phyloP scores from a whole-genome alignment of 2,797 vertebrate genomes.

The Orientallactaga sibirica region DNA sequence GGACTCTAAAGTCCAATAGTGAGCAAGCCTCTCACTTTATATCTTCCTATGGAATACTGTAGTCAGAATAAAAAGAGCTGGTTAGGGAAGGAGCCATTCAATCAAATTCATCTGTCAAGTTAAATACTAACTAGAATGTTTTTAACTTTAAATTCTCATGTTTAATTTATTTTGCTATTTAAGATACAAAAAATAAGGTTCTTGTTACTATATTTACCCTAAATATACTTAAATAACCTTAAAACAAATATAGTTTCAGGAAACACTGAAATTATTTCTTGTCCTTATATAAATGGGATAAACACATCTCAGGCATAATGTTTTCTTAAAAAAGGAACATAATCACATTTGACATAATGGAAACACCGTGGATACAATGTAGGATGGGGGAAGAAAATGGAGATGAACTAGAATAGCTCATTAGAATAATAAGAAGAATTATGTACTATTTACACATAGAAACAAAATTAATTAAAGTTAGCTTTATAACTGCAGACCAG shows the following conservation, averaged over 20 bases:
- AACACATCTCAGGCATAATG: not conserved
- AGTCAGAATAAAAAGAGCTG: not conserved
- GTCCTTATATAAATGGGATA: not conserved
- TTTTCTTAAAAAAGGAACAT: not conserved
- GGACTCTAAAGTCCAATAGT: too few relatives aligned
- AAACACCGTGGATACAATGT: not conserved
- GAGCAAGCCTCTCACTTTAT: not conserved
- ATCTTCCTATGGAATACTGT: not conserved
- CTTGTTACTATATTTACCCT: not conserved
- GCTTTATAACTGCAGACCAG: not conserved
- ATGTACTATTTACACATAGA: not conserved
- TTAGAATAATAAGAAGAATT: not conserved
- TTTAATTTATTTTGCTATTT: not conserved
- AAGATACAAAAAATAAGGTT: not conserved
- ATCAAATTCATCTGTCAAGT: not conserved
- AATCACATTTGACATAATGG: not conserved
- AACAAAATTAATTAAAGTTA: not conserved
- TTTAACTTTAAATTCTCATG: not conserved
- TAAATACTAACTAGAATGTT: not conserved
- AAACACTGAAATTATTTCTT: not conserved
- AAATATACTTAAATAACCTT: not conserved
- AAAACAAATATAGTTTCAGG: constrained; percentile 23
- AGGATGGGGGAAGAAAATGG: not conserved
- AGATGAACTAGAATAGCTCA: not conserved
- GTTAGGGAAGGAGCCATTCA: not conserved